Conservation (phyloP, 2,888 invertebrate genomes). For the Myopa testacea region DNA sequence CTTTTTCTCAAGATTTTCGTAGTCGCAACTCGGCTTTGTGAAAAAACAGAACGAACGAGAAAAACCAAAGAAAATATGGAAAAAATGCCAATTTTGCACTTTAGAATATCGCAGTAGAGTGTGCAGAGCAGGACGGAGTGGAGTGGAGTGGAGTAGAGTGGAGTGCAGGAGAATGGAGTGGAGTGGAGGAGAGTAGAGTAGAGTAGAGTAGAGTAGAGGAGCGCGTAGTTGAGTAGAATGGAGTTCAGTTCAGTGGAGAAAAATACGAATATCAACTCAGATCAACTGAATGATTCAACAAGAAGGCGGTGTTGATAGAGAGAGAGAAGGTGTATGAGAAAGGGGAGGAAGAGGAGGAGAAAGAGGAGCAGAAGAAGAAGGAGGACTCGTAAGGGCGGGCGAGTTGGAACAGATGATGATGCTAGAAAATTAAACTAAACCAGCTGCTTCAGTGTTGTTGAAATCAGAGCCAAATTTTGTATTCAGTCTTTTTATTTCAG, state of each 20-base stretch:
- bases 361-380: neutral
- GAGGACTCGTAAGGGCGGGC: no score
- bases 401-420: no score
- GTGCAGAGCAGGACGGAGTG: neutral
- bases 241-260: neutral
- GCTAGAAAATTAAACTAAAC: neutral
- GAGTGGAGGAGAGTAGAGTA: no score
- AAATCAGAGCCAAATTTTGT: no score
- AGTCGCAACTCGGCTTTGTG: no score
- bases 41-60: no score
- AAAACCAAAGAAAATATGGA: neutral
- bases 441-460: no score
- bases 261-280: neutral
- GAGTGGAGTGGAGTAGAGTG: neutral
- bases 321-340: neutral
- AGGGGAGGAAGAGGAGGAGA: neutral
- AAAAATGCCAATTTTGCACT: constrained; percentile 6
- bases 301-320: no score
- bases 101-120: neutral
- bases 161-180: no score
- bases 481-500: no score
- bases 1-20: neutral
- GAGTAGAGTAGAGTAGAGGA: no score
- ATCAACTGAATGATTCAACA: neutral
- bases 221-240: no score